A percentile compares a stretch with the other conserved stretches of the same genome.
Evolutionary conservation across 2,797 vertebrate genomes (phyloP).

Genomic region (Harpagifer antarcticus): DNA sequence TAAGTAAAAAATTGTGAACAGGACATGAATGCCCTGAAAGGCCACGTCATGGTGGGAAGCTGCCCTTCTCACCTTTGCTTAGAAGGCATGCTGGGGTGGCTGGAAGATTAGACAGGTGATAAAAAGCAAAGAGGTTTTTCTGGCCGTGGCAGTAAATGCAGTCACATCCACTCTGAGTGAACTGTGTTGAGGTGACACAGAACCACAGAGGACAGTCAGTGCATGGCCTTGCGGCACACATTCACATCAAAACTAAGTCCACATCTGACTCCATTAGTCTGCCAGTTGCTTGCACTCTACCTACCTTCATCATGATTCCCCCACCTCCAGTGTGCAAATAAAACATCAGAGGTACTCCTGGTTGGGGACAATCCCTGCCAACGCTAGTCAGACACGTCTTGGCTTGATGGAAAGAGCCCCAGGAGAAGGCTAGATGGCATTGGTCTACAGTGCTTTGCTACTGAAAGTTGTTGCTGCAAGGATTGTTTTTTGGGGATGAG

Average conservation of each 20-base stretch:
- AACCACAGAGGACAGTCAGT: constrained; percentile 46
- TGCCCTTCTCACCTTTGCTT: constrained; percentile 46
- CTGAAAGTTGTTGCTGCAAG: constrained; percentile 26
- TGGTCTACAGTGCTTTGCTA: constrained; percentile 11
- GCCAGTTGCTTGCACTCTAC: constrained; percentile 40
- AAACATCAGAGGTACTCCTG: constrained; percentile 25
- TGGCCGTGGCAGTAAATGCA: constrained; percentile 24
- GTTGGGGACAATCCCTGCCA: constrained; percentile 40
- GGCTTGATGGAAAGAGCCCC: constrained; percentile 35
- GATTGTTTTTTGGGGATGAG: constrained; percentile 28
- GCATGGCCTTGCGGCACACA: constrained; percentile 40
- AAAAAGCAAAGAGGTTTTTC: constrained; percentile 49
- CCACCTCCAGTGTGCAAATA: constrained; percentile 29
- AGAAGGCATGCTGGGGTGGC: constrained; percentile 12
- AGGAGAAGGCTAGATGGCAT: constrained; percentile 34
- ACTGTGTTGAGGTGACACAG: constrained; percentile 51
- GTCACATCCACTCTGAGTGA: constrained; percentile 56
- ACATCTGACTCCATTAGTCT: constrained; percentile 64
- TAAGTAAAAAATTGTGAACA: constrained; percentile 3
- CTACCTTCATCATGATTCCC: constrained; percentile 44
- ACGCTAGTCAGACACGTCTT: constrained; percentile 34
- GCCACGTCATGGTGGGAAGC: constrained; percentile 22
- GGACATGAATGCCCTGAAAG: constrained; percentile 21
- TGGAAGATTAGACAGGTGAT: constrained; percentile 53
- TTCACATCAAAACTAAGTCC: constrained; percentile 42